These are phyloP conservation scores for Bubo bubo DNA, from an alignment of 2,113 vertebrate species.

Conservation along the genomic window DNA sequence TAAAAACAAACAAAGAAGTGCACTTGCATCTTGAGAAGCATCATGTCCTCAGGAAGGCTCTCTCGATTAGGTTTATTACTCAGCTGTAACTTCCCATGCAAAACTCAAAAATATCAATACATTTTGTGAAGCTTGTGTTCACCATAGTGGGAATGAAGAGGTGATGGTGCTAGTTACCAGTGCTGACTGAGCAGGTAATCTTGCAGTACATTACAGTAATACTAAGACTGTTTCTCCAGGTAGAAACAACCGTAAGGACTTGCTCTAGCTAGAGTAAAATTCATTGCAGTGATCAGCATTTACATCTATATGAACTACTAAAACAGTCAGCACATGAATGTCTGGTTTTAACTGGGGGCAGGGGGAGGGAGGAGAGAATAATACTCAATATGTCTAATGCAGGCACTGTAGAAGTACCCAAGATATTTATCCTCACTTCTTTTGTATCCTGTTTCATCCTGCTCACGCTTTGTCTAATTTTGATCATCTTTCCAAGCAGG, in stretches of 20 bases:
- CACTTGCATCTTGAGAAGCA: not conserved
- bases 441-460: not conserved
- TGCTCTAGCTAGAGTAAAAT: not conserved
- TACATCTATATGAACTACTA: not conserved
- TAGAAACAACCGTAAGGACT: not conserved
- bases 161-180: not conserved
- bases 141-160: not conserved
- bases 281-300: not conserved
- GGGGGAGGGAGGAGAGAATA: not conserved
- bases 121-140: not conserved
- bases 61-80: not conserved
- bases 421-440: not conserved
- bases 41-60: not conserved
- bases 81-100: not conserved
- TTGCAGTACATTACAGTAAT: not conserved
- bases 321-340: not conserved
- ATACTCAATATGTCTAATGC: not conserved
- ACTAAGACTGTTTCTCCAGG: not conserved
- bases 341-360: not conserved
- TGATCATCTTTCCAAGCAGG: not conserved
- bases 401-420: not conserved
- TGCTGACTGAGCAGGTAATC: not conserved
- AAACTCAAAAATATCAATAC: not conserved
- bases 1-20: not conserved
- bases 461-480: not conserved